A percentile compares a stretch with the other conserved stretches of the same genome.
Conservation (phyloP, 2,797 vertebrate species). For the Pantherophis alleghaniensis region DNA sequence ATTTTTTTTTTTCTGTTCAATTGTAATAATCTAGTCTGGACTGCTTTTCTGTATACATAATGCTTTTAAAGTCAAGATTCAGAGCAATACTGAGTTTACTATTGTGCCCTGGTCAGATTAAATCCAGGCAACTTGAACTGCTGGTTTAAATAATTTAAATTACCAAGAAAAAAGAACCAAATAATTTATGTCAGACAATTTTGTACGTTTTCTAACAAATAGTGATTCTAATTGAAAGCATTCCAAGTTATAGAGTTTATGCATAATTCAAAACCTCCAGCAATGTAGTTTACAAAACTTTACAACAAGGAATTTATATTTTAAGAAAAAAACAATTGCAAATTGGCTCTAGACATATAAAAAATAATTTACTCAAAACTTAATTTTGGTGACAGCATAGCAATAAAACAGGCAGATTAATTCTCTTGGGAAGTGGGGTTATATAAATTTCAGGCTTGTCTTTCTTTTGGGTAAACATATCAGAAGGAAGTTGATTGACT, state of each 20-base stretch:
- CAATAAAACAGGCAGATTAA: not conserved
- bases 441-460: not conserved
- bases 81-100: not conserved
- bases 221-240: not conserved
- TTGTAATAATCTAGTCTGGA: not conserved
- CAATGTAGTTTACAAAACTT: not conserved
- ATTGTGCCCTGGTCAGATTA: not conserved
- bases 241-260: not conserved
- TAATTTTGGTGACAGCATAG: not conserved
- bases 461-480: not conserved
- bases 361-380: not conserved
- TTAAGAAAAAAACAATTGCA: not conserved
- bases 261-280: not conserved
- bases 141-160: not conserved
- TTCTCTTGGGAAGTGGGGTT: not conserved
- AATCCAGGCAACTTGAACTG: not conserved
- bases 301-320: not conserved
- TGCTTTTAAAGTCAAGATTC: not conserved
- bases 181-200: not conserved
- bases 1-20: not conserved
- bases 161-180: not conserved
- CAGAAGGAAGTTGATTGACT: not conserved
- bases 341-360: not conserved
- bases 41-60: not conserved
- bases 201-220: not conserved